Percentiles rank a stretch among this genome's conserved stretches.
phyloP scores from a whole-genome alignment of 2,888 invertebrate genomes.

The Trichacis sp. region DNA sequence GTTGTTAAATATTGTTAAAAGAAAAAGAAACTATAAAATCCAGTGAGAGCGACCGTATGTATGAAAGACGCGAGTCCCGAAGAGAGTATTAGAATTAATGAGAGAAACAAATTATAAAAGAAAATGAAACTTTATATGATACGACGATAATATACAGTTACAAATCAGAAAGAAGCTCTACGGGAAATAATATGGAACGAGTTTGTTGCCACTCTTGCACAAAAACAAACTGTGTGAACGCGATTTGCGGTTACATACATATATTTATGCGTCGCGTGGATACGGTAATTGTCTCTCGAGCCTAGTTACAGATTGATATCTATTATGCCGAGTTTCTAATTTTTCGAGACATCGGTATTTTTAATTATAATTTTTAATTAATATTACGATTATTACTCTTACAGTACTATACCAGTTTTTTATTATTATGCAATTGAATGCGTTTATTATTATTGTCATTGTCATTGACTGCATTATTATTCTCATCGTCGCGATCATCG shows the following conservation, averaged over 20 bases:
- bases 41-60: constrained; percentile 43
- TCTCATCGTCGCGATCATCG: no score
- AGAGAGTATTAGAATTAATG: constrained; percentile 53
- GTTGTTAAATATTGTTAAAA: constrained; percentile 64
- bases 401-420: no score
- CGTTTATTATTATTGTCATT: constrained; percentile 1
- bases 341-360: no score
- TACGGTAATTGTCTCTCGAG: constrained; percentile 49
- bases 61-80: constrained; percentile 22
- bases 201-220: constrained; percentile 55
- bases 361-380: constrained; percentile 32
- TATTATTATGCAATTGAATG: constrained; percentile 13
- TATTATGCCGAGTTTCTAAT: constrained; percentile 54
- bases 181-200: constrained; percentile 24
- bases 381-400: no score
- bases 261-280: constrained; percentile 54
- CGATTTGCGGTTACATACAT: constrained; percentile 44
- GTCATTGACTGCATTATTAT: no score
- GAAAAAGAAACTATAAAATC: constrained; percentile 43
- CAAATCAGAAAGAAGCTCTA: constrained; percentile 40
- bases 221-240: constrained; percentile 54
- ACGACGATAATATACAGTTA: no score
- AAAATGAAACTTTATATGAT: constrained; percentile 55
- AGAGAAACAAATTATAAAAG: neutral
- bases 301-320: constrained; percentile 50